Evolutionary conservation across 2,888 invertebrate species (phyloP).

Genomic region (Pristionchus arcanus): DNA sequence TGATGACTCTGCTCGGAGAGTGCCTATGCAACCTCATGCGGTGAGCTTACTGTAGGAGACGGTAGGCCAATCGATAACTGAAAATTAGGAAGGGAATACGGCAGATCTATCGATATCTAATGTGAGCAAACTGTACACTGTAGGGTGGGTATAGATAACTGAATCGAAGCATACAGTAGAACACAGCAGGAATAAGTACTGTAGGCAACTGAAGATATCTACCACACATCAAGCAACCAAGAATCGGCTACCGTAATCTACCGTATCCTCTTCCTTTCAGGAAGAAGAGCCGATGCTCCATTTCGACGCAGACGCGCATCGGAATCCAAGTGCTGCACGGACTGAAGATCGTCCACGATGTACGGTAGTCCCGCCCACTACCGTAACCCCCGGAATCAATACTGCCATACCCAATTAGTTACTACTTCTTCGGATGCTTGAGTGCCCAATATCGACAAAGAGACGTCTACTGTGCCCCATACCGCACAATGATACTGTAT

Average conservation of each 20-base stretch:
- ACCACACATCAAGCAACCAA: too few relatives aligned
- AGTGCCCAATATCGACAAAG: neutral
- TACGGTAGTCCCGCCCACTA: constrained; percentile 29
- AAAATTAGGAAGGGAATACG: too few relatives aligned
- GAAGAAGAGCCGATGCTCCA: constrained; percentile 50
- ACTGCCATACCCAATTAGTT: neutral
- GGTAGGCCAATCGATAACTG: neutral
- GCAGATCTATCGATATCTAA: too few relatives aligned
- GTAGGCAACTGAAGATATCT: too few relatives aligned
- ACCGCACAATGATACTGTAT: too few relatives aligned
- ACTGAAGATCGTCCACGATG: constrained; percentile 75
- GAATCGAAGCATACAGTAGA: too few relatives aligned
- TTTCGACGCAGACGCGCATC: constrained; percentile 69
- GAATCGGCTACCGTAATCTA: neutral
- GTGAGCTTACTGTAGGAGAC: neutral
- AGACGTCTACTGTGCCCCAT: too few relatives aligned
- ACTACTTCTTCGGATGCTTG: too few relatives aligned
- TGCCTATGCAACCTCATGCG: constrained; percentile 61
- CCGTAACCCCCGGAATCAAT: neutral
- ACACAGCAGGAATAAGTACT: too few relatives aligned
- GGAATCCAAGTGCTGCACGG: constrained; percentile 70
- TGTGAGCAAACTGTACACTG: too few relatives aligned
- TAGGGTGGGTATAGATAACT: too few relatives aligned
- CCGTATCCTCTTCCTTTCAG: neutral
- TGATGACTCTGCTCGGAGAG: constrained; percentile 74